Evolutionary conservation across 2,113 vertebrate genomes (phyloP).

Genomic region (Propithecus coquereli): DNA sequence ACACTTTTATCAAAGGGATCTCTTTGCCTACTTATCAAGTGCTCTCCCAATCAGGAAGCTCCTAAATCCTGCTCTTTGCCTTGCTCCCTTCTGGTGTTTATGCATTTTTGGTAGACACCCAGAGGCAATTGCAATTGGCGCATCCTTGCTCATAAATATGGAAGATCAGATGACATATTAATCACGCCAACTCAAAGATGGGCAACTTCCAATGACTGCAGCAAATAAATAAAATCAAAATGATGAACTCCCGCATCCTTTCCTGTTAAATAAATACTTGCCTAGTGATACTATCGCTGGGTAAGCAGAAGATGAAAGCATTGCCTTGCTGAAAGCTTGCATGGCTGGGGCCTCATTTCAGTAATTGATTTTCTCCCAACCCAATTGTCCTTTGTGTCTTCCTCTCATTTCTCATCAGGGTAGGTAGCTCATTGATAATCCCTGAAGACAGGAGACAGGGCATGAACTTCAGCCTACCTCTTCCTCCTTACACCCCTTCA

Average conservation of each 20-base stretch:
- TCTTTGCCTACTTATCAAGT: neutral
- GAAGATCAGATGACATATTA: neutral
- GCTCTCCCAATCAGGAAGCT: neutral
- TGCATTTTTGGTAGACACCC: neutral
- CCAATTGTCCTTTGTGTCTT: neutral
- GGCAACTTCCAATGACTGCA: neutral
- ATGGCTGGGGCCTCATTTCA: neutral
- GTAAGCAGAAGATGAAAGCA: constrained; percentile 9
- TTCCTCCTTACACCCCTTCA: neutral
- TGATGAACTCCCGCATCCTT: neutral
- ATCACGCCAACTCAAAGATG: neutral
- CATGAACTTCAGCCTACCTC: neutral
- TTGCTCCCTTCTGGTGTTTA: neutral
- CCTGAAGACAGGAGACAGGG: neutral
- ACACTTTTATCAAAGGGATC: neutral
- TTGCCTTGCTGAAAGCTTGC: neutral
- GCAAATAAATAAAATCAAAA: constrained; percentile 45
- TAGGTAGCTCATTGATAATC: neutral
- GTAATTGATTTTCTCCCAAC: neutral
- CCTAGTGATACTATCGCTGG: neutral
- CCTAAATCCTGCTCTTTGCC: neutral
- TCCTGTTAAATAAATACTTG: constrained; percentile 37
- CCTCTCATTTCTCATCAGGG: neutral
- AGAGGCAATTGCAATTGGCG: neutral
- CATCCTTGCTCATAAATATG: neutral